Evolutionary conservation across 2,113 vertebrate species (phyloP).

Genomic region (Sclerurus mexicanus): DNA sequence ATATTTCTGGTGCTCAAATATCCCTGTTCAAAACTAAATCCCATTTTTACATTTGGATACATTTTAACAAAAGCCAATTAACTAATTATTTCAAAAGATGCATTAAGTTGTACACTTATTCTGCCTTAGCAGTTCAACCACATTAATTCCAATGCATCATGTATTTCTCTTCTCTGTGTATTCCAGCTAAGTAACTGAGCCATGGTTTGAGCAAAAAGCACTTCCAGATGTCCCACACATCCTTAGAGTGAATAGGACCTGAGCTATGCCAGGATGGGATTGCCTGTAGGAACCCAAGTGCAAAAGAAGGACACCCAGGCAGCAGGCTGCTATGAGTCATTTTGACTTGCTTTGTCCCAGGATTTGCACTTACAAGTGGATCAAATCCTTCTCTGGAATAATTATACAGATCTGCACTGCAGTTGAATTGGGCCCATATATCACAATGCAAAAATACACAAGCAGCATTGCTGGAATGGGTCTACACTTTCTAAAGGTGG

Average conservation of each 20-base stretch:
- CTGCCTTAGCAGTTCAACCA: not conserved
- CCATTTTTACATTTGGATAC: not conserved
- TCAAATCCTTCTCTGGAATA: not conserved
- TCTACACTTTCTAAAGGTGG: not conserved
- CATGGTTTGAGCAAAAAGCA: not conserved
- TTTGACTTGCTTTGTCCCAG: not conserved
- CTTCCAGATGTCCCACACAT: not conserved
- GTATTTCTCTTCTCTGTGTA: not conserved
- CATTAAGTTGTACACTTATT: not conserved
- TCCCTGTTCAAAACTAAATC: not conserved
- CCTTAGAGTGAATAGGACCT: not conserved
- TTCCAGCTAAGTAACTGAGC: not conserved
- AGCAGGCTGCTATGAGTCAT: not conserved
- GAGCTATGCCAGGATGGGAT: not conserved
- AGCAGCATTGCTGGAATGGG: not conserved
- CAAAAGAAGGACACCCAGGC: not conserved
- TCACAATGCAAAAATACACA: not conserved
- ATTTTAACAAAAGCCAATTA: not conserved
- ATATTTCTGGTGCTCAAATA: not conserved
- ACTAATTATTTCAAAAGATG: not conserved
- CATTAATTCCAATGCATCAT: not conserved
- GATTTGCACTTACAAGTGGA: not conserved
- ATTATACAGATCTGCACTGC: not conserved
- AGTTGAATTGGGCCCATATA: not conserved
- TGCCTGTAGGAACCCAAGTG: not conserved